Base-by-base conservation (phyloP, 2,797 vertebrate species). In the Hylomyscus alleni region DNA sequence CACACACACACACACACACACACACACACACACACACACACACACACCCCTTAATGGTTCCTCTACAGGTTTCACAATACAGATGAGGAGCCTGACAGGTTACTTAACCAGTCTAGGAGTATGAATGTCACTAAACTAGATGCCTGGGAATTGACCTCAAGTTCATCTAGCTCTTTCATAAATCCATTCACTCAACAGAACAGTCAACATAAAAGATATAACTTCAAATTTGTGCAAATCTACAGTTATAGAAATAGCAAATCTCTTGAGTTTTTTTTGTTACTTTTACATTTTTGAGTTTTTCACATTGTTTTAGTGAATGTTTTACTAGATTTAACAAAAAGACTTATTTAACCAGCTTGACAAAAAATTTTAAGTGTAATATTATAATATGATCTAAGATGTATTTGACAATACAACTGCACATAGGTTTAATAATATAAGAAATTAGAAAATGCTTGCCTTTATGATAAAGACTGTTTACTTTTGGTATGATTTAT, bases 321-420 rank as follows among this genome's bases (percentile, higher is more conserved):
- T 75, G 5, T 84, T 78, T 94, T 60, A 95, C 26, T 69, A 60
- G 12, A 82, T 76, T 94, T 76, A 78, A 54, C 19, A 83, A 90
- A 50, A 50, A 72, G 3, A 89, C 92, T 77, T n/a, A 73, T 77
- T 47, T 94, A 95, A 83, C 14, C 15, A 52, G 88, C 4, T 40
- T 93, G 54, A 94, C 29, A 91, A 95, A 47, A 34, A 34, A 82
- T 77, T 50, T 91, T 58, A 92, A 97, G n/a, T 3, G 31, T 82
- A 76, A 77, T 78, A 24, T 65, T 80, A 88, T 72, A 76, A 94
- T 80, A 80, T 94, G 8, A 91, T 95, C 31, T 88, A 34, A 90
- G 89, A 52, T 9, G 86, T 52, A 91, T 83, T 89, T 96, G 20
- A 87, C 75, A 91, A 87, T 90, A 56, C 81, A 91, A 52, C n/a